Evolutionary conservation across 1,140 invertebrate species (phyloP), one percentile per base, ranked within the genome.

Genomic region (Drosophila azteca): DNA sequence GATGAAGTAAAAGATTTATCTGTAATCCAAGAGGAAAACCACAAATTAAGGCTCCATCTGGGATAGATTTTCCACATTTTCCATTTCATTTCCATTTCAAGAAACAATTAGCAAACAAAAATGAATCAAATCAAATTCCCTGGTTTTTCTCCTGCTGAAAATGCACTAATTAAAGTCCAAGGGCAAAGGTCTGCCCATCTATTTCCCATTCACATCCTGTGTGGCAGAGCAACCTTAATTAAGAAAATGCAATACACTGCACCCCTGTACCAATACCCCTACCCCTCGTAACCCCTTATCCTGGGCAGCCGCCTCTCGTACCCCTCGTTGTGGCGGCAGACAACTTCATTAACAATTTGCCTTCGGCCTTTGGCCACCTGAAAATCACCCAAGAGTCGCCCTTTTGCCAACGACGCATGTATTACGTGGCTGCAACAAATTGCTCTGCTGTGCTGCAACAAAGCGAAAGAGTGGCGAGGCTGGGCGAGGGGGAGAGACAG

Each of bases 341-440:
- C 70, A 74, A 74, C 70, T 74, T 52, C 74, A 74, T 74, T 74
- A 74, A 74, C 70, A 74, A 75, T 74, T 69, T 69, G 44, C 64
- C 64, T 9, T 24, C 65, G 46, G 71, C 71, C 70, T 43, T 62
- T 63, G 68, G 53, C 31, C 31, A 57, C 53, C 66, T 57, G 44
- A 57, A 68, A 49, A 57, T 39, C 35, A 39, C 11, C 35, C 35
- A 4, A 4, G 35, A 39, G 35, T 39, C 70, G 66, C 71, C 71
- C 68, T 72, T 70, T 52, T 53, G 35, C 24, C 35, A n/a, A 13
- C 35, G 51, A 45, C 11, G 24, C 44, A 49, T 43, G 51, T 35
- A 15, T 41, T 48, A 57, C 66, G 66, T 68, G 64, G 66, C 35
- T 54, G 62, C 17, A 58, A 75, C 70, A 75, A 75, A 75, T 74